phyloP scores from a whole-genome alignment of 2,113 vertebrate genomes.

The Pandion haliaetus region DNA sequence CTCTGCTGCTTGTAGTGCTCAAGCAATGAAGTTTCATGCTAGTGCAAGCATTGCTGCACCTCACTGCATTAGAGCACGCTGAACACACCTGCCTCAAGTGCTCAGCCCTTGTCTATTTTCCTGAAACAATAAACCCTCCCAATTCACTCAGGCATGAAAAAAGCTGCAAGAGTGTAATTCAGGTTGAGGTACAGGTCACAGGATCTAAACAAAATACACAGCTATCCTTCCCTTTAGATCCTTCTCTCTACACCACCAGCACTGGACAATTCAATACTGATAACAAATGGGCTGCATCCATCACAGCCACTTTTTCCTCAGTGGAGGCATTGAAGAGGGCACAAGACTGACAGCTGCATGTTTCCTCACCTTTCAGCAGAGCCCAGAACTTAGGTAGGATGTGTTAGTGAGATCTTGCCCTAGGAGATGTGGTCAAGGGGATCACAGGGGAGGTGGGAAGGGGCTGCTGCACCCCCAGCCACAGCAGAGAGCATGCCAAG shows the following conservation, averaged over 20 bases:
- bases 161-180: background rate
- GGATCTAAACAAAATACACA: background rate
- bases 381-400: background rate
- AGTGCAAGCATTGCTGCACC: background rate
- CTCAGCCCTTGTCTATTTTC: background rate
- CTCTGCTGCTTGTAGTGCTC: background rate
- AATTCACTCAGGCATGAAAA: background rate
- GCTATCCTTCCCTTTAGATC: background rate
- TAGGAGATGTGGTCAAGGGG: background rate
- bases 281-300: background rate
- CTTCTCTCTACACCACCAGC: background rate
- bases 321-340: background rate
- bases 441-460: background rate
- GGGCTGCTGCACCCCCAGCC: background rate
- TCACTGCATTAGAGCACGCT: background rate
- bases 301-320: background rate
- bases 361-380: background rate
- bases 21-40: background rate
- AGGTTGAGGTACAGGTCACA: background rate
- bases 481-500: background rate
- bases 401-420: background rate
- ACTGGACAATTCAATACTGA: rapidly evolving
- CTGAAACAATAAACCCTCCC: background rate
- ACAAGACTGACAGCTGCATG: background rate
- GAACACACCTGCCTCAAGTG: background rate